Conservation (phyloP, 2,888 invertebrate genomes). For the Melanostoma scalare region DNA sequence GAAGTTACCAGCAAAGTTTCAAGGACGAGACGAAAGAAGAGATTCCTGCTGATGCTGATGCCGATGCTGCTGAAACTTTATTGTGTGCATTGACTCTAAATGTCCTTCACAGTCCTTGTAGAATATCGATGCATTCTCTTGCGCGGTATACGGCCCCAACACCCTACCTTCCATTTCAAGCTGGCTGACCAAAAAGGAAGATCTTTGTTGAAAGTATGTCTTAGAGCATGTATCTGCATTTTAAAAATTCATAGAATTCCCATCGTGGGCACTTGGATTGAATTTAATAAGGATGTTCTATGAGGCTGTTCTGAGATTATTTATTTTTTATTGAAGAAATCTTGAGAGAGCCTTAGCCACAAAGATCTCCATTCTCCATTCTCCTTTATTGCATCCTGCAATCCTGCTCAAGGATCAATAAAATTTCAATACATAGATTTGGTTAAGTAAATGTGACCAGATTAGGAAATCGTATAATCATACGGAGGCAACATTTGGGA, state of each 20-base stretch:
- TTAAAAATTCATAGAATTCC: slow-evolving; percentile 68
- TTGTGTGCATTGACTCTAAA: slow-evolving; percentile 70
- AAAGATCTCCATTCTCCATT: not conserved
- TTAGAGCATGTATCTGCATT: slow-evolving; percentile 64
- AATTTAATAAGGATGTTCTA: slow-evolving; percentile 51
- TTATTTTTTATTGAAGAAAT: slow-evolving; percentile 31
- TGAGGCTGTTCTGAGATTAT: slow-evolving; percentile 21
- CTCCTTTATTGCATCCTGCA: not conserved
- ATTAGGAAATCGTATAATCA: not conserved
- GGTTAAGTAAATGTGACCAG: not conserved
- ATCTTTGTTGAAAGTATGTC: slow-evolving; percentile 39
- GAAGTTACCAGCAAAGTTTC: slow-evolving; percentile 30
- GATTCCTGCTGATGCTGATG: slow-evolving; percentile 52
- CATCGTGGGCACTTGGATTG: slow-evolving; percentile 44
- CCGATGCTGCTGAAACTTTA: slow-evolving; percentile 37
- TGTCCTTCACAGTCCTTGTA: slow-evolving; percentile 64
- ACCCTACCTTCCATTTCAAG: not conserved
- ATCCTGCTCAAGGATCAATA: slow-evolving; percentile 11
- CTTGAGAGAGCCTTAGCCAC: slow-evolving; percentile 26
- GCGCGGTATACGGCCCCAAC: slow-evolving; percentile 10
- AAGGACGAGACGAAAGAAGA: slow-evolving; percentile 21
- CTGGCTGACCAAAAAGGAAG: slow-evolving; percentile 43
- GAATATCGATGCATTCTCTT: slow-evolving; percentile 59
- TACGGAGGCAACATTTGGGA: not conserved
- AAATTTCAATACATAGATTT: not conserved